These are phyloP conservation scores for Chloroclysta siterata DNA, from an alignment of 2,888 invertebrate species.

Conservation along the genomic window DNA sequence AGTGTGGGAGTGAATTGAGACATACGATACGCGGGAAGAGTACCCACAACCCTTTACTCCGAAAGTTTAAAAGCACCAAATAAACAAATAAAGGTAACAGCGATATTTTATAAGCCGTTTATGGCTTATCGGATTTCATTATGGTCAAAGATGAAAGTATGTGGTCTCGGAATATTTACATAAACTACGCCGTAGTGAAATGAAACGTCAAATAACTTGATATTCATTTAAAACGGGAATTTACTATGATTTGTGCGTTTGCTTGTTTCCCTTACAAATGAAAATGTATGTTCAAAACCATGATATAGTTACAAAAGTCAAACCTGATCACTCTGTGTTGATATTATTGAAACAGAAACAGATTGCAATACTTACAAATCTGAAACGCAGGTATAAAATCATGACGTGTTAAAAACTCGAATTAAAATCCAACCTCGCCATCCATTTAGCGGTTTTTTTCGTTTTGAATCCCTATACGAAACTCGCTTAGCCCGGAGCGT, in stretches of 20 bases:
- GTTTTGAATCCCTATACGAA: constrained; percentile 55
- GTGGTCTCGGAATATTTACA: constrained; percentile 24
- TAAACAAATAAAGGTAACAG: constrained; percentile 60
- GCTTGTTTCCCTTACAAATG: too few relatives aligned
- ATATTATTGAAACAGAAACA: not conserved
- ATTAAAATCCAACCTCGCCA: constrained; percentile 33
- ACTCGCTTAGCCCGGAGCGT: constrained; percentile 57
- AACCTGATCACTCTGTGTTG: not conserved
- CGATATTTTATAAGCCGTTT: constrained; percentile 45
- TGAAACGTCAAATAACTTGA: constrained; percentile 2
- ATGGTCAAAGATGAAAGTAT: constrained; percentile 30
- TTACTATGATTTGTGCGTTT: too few relatives aligned
- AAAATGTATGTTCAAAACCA: too few relatives aligned
- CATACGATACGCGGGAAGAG: constrained; percentile 67
- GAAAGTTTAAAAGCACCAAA: constrained; percentile 57
- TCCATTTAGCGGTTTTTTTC: constrained; percentile 58
- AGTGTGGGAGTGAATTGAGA: constrained; percentile 62
- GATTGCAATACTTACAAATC: constrained; percentile 7
- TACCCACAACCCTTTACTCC: constrained; percentile 58
- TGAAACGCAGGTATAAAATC: constrained; percentile 24
- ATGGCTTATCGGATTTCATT: constrained; percentile 51
- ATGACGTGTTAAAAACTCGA: constrained; percentile 35
- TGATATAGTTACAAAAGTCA: too few relatives aligned
- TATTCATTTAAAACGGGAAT: too few relatives aligned
- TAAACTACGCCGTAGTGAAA: constrained; percentile 22